phyloP scores from a whole-genome alignment of 2,113 vertebrate genomes.

The Psettodes erumei region DNA sequence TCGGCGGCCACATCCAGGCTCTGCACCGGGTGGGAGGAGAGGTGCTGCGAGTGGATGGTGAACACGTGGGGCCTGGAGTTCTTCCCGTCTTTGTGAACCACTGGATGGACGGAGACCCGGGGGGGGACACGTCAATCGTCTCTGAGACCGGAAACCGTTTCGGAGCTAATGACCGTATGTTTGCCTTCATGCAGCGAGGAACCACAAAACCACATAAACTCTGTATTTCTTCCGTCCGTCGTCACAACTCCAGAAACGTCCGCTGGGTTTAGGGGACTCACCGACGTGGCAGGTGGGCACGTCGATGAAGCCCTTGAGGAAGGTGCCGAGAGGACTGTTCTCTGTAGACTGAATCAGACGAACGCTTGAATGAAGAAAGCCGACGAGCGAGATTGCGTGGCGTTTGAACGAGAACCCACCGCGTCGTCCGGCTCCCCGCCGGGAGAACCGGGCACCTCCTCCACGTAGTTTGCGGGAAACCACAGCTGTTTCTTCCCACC shows the following conservation, averaged over 20 bases:
- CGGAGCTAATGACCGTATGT: no score
- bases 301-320: constrained; percentile 84
- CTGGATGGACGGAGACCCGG: constrained; percentile 46
- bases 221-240: no score
- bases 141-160: no score
- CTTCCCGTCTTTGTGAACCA: constrained; percentile 82
- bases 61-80: constrained; percentile 77
- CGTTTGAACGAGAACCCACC: constrained; percentile 34
- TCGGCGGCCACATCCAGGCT: constrained; percentile 79
- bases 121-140: no score
- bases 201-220: no score
- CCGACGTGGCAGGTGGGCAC: constrained; percentile 82
- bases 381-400: neutral
- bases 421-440: constrained; percentile 72
- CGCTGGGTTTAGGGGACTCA: no score
- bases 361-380: neutral
- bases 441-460: constrained; percentile 78
- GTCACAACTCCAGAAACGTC: no score
- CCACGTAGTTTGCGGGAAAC: constrained; percentile 86
- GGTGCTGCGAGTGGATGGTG: constrained; percentile 82
- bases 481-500: constrained; percentile 85
- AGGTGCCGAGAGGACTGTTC: constrained; percentile 83
- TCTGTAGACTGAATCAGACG: constrained; percentile 78
- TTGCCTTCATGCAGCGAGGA: no score
- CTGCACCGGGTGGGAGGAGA: constrained; percentile 80